These are phyloP conservation scores for Pachypsylla venusta DNA, from an alignment of 1,140 invertebrate genomes.

Conservation along the genomic window DNA sequence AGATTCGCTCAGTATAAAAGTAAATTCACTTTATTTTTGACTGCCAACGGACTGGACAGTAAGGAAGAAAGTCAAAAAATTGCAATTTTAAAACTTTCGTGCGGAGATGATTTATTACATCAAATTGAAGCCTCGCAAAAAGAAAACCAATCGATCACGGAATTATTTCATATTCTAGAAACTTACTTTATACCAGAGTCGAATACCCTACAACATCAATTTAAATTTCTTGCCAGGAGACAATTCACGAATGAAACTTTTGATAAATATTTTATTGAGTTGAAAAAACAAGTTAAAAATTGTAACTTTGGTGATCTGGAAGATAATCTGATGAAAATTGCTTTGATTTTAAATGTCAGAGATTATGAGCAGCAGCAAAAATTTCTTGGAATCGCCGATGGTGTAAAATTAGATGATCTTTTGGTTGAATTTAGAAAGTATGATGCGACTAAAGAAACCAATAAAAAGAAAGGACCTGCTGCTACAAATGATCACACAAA, in stretches of 20 bases:
- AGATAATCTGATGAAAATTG: slow-evolving; percentile 13
- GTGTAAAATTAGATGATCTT: neutral
- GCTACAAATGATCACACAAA: neutral
- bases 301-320: slow-evolving; percentile 17
- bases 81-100: neutral
- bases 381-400: neutral
- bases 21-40: neutral
- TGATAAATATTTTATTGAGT: slow-evolving; percentile 16
- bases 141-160: neutral
- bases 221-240: neutral
- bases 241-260: slow-evolving; percentile 8
- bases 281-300: slow-evolving; percentile 16
- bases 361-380: neutral
- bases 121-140: neutral
- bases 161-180: neutral
- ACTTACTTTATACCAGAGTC: neutral
- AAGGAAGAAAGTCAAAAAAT: slow-evolving; percentile 8
- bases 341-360: neutral
- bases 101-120: neutral
- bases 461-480: neutral
- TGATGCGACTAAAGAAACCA: neutral
- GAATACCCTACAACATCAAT: neutral
- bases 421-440: neutral
- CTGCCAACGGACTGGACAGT: neutral
- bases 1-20: neutral